Conservation (phyloP, 1,140 invertebrate genomes). For the Drosophila cardini region DNA sequence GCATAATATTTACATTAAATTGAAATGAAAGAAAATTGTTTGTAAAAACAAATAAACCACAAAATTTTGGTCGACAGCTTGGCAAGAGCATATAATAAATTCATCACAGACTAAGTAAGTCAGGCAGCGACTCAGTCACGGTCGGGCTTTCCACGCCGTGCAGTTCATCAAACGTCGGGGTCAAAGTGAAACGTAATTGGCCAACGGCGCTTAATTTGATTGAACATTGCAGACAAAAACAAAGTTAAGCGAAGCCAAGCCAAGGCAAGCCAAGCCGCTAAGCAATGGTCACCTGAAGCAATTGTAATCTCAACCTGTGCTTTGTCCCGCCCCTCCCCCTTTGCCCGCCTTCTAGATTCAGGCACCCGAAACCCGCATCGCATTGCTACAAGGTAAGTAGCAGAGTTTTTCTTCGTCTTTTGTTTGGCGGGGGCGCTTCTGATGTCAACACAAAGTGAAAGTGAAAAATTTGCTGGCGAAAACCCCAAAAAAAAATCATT, state of each 20-base stretch:
- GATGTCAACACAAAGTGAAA: constrained; percentile 79
- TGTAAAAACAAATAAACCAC: constrained; percentile 61
- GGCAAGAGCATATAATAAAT: constrained; percentile 69
- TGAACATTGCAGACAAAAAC: constrained; percentile 40
- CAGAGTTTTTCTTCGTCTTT: constrained; percentile 17
- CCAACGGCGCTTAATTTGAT: constrained; percentile 76
- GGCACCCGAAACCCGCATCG: constrained; percentile 20
- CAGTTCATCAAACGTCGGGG: constrained; percentile 68
- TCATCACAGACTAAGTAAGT: constrained; percentile 58
- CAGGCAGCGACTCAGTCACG: constrained; percentile 59
- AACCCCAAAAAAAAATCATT: constrained; percentile 15
- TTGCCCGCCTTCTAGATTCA: background rate
- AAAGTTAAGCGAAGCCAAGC: background rate
- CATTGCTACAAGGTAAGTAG: constrained; percentile 4
- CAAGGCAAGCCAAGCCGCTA: background rate
- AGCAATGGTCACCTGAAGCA: constrained; percentile 36
- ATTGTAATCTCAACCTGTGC: constrained; percentile 57
- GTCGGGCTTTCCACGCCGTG: constrained; percentile 66
- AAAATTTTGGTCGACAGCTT: constrained; percentile 37
- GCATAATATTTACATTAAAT: constrained; percentile 69
- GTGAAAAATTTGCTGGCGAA: constrained; percentile 63
- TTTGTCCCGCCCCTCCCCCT: background rate
- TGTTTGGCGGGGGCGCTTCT: constrained; percentile 53
- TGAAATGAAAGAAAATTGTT: constrained; percentile 63
- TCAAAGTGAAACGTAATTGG: constrained; percentile 81